These are phyloP conservation scores for Amazona guildingii DNA, from an alignment of 2,113 vertebrate genomes.

Conservation along the genomic window DNA sequence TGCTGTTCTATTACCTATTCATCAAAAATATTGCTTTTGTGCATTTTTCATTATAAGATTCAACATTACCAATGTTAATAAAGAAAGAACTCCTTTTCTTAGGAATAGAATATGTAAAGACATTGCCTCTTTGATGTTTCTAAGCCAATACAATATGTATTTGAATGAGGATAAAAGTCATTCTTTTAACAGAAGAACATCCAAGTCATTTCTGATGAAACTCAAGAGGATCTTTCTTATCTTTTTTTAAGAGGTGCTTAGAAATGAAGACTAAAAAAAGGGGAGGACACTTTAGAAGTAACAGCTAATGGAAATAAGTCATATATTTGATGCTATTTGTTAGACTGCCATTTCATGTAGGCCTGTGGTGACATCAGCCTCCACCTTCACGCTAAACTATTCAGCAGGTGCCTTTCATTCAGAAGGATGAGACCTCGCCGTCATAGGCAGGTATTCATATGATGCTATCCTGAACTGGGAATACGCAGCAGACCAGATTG, in stretches of 20 bases:
- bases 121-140: slow-evolving; percentile 80
- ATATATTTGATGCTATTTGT: not conserved
- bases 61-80: slow-evolving; percentile 83
- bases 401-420: not conserved
- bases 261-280: not conserved
- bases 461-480: not conserved
- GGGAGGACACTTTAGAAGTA: not conserved
- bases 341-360: not conserved
- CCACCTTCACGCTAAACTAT: not conserved
- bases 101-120: slow-evolving; percentile 81
- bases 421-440: not conserved
- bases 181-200: slow-evolving; percentile 68
- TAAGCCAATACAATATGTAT: slow-evolving; percentile 81
- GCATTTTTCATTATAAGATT: slow-evolving; percentile 85
- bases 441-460: not conserved
- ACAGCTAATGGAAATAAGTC: not conserved
- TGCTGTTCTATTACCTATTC: slow-evolving; percentile 79
- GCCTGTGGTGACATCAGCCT: not conserved
- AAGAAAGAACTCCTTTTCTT: slow-evolving; percentile 75
- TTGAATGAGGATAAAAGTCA: slow-evolving; percentile 77
- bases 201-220: slow-evolving; percentile 66
- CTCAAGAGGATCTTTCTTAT: not conserved
- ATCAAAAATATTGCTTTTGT: slow-evolving; percentile 80
- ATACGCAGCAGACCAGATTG: not conserved
- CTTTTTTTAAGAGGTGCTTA: not conserved